Evolutionary conservation across 2,888 invertebrate genomes (phyloP).

Genomic region (Leptura quadrifasciata): DNA sequence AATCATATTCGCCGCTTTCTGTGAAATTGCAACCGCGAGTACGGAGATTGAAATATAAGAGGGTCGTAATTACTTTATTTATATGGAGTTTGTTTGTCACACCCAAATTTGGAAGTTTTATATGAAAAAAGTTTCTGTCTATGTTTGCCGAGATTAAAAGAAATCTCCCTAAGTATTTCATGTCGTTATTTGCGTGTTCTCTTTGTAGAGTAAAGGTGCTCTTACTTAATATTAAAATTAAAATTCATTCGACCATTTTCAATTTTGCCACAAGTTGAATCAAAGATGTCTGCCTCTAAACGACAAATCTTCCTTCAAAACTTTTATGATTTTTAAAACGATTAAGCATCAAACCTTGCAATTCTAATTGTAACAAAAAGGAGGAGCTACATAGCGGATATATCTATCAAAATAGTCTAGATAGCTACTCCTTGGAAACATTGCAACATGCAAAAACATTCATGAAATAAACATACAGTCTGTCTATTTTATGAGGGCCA

Average conservation of each 20-base stretch:
- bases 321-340: too few species aligned
- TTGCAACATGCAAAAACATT: too few species aligned
- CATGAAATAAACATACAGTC: too few species aligned
- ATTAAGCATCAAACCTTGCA: too few species aligned
- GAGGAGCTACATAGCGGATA: too few species aligned
- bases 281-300: neutral
- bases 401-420: too few species aligned
- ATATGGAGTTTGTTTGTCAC: conserved; percentile 38
- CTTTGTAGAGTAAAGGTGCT: neutral
- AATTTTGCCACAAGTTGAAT: neutral
- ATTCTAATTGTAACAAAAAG: too few species aligned
- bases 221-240: conserved; percentile 15
- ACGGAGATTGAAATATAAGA: conserved; percentile 37
- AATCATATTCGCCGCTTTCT: conserved; percentile 40
- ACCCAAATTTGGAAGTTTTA: conserved; percentile 30
- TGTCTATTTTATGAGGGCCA: too few species aligned
- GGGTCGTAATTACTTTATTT: conserved; percentile 40
- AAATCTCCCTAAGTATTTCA: conserved; percentile 23
- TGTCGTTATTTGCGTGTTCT: conserved; percentile 2
- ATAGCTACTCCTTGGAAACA: too few species aligned
- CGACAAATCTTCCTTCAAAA: too few species aligned
- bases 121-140: conserved; percentile 36
- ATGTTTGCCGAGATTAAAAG: conserved; percentile 28
- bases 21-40: conserved; percentile 41
- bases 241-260: neutral